These are phyloP conservation scores for Climacteris rufus DNA, from an alignment of 2,113 vertebrate species.

Conservation along the genomic window DNA sequence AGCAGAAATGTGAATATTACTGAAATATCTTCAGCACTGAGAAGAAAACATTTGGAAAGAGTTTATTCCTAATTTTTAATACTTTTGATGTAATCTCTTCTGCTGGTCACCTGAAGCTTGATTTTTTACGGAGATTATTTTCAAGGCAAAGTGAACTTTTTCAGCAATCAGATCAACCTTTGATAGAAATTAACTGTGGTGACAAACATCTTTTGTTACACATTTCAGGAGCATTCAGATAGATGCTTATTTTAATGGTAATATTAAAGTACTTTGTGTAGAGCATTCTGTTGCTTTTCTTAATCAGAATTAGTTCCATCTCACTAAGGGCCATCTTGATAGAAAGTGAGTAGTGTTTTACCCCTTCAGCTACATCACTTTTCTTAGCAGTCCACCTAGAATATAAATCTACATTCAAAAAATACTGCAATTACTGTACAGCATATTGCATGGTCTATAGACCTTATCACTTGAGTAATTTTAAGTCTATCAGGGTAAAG, in stretches of 20 bases:
- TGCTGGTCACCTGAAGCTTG: not conserved
- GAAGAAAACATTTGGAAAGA: not conserved
- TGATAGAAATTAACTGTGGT: not conserved
- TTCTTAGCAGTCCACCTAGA: conserved; percentile 10
- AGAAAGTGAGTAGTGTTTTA: not conserved
- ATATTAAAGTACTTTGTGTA: not conserved
- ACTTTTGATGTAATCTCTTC: not conserved
- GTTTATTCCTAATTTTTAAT: not conserved
- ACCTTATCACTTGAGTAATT: conserved; percentile 19
- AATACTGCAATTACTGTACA: not conserved
- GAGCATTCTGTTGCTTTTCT: not conserved
- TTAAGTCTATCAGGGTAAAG: not conserved
- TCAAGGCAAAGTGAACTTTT: not conserved
- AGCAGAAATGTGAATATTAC: not conserved
- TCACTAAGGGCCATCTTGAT: not conserved
- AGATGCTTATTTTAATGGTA: not conserved
- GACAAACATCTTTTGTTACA: not conserved
- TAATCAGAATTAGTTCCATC: not conserved
- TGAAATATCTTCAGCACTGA: not conserved
- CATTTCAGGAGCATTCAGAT: not conserved
- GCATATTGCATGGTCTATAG: not conserved
- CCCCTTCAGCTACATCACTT: not conserved
- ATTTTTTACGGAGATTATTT: not conserved
- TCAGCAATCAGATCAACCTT: not conserved
- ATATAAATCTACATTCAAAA: conserved; percentile 8